A percentile compares a stretch with the other conserved stretches of the same genome.
phyloP scores from a whole-genome alignment of 1,140 invertebrate species.

The Drosophila bifasciata region DNA sequence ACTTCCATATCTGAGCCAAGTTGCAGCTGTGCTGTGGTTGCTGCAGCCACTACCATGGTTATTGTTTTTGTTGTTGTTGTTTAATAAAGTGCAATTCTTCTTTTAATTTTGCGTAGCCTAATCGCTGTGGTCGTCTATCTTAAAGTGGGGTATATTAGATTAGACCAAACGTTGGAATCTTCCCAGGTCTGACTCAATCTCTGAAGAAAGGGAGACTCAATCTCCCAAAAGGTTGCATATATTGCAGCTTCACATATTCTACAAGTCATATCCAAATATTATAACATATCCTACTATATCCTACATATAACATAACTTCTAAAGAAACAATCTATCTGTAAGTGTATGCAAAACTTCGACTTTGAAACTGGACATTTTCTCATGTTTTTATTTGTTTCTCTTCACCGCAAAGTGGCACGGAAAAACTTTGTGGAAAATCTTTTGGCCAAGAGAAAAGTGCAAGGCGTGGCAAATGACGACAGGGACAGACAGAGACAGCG shows the following conservation, averaged over 20 bases:
- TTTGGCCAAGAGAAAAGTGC: slow-evolving; percentile 51
- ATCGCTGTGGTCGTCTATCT: too few relatives aligned
- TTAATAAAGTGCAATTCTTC: slow-evolving; percentile 75
- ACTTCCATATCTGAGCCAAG: slow-evolving; percentile 21
- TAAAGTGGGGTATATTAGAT: too few relatives aligned
- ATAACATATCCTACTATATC: slow-evolving; percentile 10
- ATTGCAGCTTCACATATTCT: neutral
- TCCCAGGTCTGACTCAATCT: too few relatives aligned
- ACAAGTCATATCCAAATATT: slow-evolving; percentile 46
- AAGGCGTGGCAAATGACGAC: slow-evolving; percentile 46
- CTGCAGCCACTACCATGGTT: slow-evolving; percentile 1
- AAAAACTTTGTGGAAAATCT: slow-evolving; percentile 56
- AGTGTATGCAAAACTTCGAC: too few relatives aligned
- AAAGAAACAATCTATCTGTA: too few relatives aligned
- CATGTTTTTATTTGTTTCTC: slow-evolving; percentile 44
- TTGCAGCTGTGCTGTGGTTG: slow-evolving; percentile 21
- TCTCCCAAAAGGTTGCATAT: too few relatives aligned
- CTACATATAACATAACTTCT: too few relatives aligned
- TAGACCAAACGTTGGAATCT: too few relatives aligned
- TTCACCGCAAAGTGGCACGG: slow-evolving; percentile 61
- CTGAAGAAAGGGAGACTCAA: too few relatives aligned
- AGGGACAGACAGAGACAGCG: neutral
- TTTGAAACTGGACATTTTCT: neutral
- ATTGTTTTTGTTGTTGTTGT: slow-evolving; percentile 47
- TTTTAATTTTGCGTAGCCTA: slow-evolving; percentile 34